Conservation (phyloP, 2,888 invertebrate species). For the Lobophora halterata region DNA sequence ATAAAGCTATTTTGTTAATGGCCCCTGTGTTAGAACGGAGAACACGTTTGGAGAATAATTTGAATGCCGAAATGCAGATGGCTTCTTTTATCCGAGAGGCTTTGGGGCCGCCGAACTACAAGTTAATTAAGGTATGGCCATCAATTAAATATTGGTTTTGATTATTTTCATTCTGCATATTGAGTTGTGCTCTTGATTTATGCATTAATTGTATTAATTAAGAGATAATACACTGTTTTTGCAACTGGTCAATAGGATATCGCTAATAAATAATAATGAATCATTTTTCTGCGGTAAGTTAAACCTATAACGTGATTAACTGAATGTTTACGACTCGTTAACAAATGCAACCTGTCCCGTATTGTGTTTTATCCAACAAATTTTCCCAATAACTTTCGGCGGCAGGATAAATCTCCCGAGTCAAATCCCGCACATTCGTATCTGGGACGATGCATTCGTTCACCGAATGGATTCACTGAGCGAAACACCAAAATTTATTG, state of each 20-base stretch:
- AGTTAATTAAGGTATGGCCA: constrained; percentile 79
- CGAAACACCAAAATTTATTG: constrained; percentile 81
- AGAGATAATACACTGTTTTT: constrained; percentile 42
- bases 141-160: constrained; percentile 78
- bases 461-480: constrained; percentile 75
- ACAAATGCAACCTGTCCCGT: too few relatives aligned
- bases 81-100: constrained; percentile 73
- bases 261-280: constrained; percentile 1
- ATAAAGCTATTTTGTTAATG: constrained; percentile 58
- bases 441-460: constrained; percentile 79
- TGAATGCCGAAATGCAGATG: constrained; percentile 80
- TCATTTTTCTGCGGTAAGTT: too few relatives aligned
- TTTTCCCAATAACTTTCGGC: constrained; percentile 40
- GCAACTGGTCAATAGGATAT: constrained; percentile 33
- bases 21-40: constrained; percentile 53
- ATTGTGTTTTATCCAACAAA: constrained; percentile 28
- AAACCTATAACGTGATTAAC: too few relatives aligned
- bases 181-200: constrained; percentile 64
- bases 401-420: constrained; percentile 54
- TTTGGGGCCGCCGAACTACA: constrained; percentile 70
- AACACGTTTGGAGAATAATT: constrained; percentile 79
- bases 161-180: constrained; percentile 72
- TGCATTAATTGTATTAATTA: constrained; percentile 58
- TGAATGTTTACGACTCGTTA: too few relatives aligned
- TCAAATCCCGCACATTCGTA: constrained; percentile 69